Base-by-base conservation (phyloP, 2,113 vertebrate genomes). In the Muntiacus reevesi region DNA sequence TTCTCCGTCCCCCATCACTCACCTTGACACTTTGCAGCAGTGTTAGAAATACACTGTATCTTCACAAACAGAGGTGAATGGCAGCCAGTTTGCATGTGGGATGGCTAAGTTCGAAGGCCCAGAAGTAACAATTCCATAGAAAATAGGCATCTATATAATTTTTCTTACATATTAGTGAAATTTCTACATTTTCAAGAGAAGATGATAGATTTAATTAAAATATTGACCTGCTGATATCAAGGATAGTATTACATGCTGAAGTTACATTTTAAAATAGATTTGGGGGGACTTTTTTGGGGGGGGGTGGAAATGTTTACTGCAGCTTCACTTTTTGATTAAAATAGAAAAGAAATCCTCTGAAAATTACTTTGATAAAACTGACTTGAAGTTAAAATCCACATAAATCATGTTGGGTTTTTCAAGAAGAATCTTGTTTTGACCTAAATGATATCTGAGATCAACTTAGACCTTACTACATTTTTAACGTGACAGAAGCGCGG, bases 341-440 rank as follows among this genome's bases (percentile, higher is more conserved):
- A 17, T 64, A 92, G 83, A 89, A 97, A 95, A 93, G 36, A 89
- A 96, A 60, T 94, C 7, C 54, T 95, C 52, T 85, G 89, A 97
- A 97, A 95, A 93, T 82, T 93, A 81, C 47, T 89, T 95, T 89
- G 45, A 74, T 45, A 92, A 96, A 96, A 94, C 54, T 87, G 89
- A 94, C 19, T 95, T 96, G 89, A 78, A 60, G 52, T 17, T 76
- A 84, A 94, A 67, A 43, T 55, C 25, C 95, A 89, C 33, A 15
- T 54, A 50, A 91, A 40, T 95, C 79, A 1, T 2, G 92, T 13
- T 1, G 47, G 1, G 2, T 94, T 97, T 95, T 83, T 54, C 59
- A 92, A 12, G 36, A 91, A 91, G 43, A 89, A 74, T 78, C 94
- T 94, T 95, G 96, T 95, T 97, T 95, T 96, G 79, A 94, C 59